Conservation (phyloP, 2,888 invertebrate genomes). For the Pheosia gnoma region DNA sequence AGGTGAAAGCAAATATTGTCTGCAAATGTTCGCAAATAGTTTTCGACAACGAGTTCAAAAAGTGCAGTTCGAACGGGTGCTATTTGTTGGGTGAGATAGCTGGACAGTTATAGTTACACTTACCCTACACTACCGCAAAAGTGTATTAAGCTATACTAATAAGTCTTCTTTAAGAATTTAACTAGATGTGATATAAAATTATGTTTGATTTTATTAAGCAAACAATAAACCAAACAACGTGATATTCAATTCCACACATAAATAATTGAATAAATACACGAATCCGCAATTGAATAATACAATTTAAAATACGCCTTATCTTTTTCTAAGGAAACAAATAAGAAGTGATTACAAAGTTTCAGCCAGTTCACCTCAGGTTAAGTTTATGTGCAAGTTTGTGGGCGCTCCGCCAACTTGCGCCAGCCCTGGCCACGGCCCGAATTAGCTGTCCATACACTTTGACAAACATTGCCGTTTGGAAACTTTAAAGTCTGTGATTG, state of each 20-base stretch:
- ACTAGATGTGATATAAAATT: no score
- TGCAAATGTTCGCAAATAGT: slow-evolving; percentile 30
- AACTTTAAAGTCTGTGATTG: neutral
- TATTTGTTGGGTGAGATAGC: neutral
- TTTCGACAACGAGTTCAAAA: slow-evolving; percentile 38
- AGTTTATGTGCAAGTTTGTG: slow-evolving; percentile 21
- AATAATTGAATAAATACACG: neutral
- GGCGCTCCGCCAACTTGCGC: slow-evolving; percentile 13
- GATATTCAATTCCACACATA: neutral
- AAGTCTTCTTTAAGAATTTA: no score
- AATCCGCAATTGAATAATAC: slow-evolving; percentile 9
- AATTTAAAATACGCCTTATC: slow-evolving; percentile 17
- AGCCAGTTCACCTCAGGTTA: slow-evolving; percentile 33
- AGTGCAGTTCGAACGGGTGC: slow-evolving; percentile 34
- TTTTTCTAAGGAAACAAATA: slow-evolving; percentile 23
- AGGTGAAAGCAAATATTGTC: slow-evolving; percentile 44
- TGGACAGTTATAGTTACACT: slow-evolving; percentile 29
- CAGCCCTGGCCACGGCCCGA: slow-evolving; percentile 6
- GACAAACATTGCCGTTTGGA: slow-evolving; percentile 5
- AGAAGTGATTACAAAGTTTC: slow-evolving; percentile 29
- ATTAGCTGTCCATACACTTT: slow-evolving; percentile 12
- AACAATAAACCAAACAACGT: neutral
- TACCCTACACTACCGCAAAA: slow-evolving; percentile 13
- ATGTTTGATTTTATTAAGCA: no score
- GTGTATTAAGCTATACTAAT: neutral